Evolutionary conservation across 2,888 invertebrate species (phyloP), one percentile per base, ranked within the genome.

Genomic region (Eumerus sabulonum): DNA sequence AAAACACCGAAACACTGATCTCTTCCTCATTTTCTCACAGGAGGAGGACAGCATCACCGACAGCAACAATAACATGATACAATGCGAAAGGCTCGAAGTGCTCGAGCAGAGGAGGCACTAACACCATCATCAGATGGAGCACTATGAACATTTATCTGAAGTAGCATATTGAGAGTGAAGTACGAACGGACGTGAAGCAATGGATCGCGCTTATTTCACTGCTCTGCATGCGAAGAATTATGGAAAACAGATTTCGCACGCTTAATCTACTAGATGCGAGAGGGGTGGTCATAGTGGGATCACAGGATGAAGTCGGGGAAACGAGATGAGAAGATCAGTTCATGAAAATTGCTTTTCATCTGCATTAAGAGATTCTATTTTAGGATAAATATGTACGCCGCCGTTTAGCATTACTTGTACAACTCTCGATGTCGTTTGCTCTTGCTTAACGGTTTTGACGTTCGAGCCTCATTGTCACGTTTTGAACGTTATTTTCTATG

Each of bases 21-120:
- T 79, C 79, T 79, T 79, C 79, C 79, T 79, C 79, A 79, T 79
- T 79, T 79, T 79, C 79, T 79, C 74, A 74, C 74, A 79, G 74
- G 54, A 70, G 74, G 68, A 79, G 63, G 73, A 59, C 74, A 63
- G 51, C 63, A 56, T 18, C 45, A 59, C n/a, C 54, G 35, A 16
- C 17, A 36, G 7, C 44, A 66, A 12, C 56, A 50, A 9, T 16
- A 36, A 36, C 7, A 27, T 27, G 27, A 27, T 57, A 18, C 54
- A 56, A 12, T 35, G 45, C 60, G 48, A 36, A 38, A 57, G 36
- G 51, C 18, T 51, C 56, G 51, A 47, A 42, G 71, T 76, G n/a
- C 64, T 60, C 59, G 64, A 59, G 76, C 71, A 70, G 63, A 70
- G 27, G 63, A 70, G 27, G 27, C 27, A 27, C 27, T 7, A 27